A percentile compares a stretch with the other conserved stretches of the same genome.
phyloP scores from a whole-genome alignment of 2,888 invertebrate species.

The Microctonus aethiopoides region DNA sequence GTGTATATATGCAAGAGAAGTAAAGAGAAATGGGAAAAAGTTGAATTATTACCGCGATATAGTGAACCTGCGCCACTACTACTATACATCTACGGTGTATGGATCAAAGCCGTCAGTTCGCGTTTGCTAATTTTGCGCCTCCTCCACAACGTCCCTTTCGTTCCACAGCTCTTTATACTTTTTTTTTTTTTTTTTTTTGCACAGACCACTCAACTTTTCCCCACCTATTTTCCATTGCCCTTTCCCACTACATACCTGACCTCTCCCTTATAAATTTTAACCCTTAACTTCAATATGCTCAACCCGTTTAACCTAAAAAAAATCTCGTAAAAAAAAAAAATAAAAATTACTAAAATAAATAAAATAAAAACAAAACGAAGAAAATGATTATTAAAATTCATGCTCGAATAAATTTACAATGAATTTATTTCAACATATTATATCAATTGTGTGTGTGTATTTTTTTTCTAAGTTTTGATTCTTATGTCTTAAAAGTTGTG shows the following conservation, averaged over 20 bases:
- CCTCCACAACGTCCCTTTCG: conserved; percentile 13
- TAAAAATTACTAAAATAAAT: neutral
- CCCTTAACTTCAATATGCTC: neutral
- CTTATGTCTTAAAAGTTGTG: neutral
- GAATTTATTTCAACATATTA: neutral
- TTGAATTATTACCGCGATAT: conserved; percentile 51
- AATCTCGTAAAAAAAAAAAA: neutral
- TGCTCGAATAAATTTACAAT: neutral
- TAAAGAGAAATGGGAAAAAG: conserved; percentile 31
- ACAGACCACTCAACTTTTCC: conserved; percentile 15
- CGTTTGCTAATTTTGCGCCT: conserved; percentile 51
- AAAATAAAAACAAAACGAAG: too few relatives aligned
- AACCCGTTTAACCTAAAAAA: neutral
- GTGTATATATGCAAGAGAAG: neutral
- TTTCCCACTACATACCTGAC: neutral
- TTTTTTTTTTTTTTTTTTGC: conserved; percentile 12
- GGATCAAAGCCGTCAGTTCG: conserved; percentile 37
- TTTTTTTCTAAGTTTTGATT: neutral
- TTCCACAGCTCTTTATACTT: conserved; percentile 23
- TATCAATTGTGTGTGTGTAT: neutral
- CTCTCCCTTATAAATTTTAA: conserved; percentile 23
- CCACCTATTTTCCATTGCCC: neutral
- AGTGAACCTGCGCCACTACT: conserved; percentile 30
- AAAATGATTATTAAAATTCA: too few relatives aligned
- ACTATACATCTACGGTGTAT: conserved; percentile 26